Evolutionary conservation across 2,113 vertebrate species (phyloP), one percentile per base, ranked within the genome.

Genomic region (Pachypanchax playfairii): DNA sequence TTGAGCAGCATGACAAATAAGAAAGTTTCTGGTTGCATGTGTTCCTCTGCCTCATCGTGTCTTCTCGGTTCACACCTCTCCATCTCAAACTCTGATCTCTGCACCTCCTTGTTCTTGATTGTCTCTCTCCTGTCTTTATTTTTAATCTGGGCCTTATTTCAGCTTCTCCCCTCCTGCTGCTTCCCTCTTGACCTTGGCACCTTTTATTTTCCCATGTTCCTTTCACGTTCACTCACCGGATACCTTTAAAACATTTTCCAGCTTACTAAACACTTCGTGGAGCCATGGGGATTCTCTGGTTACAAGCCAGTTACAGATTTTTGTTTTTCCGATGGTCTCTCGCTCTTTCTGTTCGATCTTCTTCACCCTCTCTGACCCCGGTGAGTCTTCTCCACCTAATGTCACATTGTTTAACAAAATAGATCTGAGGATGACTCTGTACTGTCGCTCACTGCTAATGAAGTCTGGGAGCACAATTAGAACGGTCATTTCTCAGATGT

Each of bases 391-490:
- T 21, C 42, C 12, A 25, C 5, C 50, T 51, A 35, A 43, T 55
- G 21, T 51, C 24, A 42, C 29, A 69, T 75, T 50, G 41, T 64
- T 61, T 26, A 38, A 15, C 39, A 44, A 17, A 13, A 18, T 36
- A 61, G 22, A 25, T 54, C 14, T 20, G 44, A 22, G 42, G 3
- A 35, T 50, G 42, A 18, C 48, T 52, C 20, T 59, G 67, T 15
- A 48, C 9, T 35, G 21, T 17, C n/a, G 33, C 21, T 47, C 15
- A 15, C 43, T 39, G 47, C 24, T 22, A 50, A 70, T 49, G n/a
- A 20, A 62, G 53, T 21, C 22, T 22, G 64, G 65, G 51, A 54
- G 54, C 26, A 7, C 12, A 53, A 22, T 76, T 51, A 42, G n/a
- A 9, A 55, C 39, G 11, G 15, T 28, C 4, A 46, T 52, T 44